phyloP scores from a whole-genome alignment of 2,888 invertebrate genomes.

The Acanthosepion lycidas region DNA sequence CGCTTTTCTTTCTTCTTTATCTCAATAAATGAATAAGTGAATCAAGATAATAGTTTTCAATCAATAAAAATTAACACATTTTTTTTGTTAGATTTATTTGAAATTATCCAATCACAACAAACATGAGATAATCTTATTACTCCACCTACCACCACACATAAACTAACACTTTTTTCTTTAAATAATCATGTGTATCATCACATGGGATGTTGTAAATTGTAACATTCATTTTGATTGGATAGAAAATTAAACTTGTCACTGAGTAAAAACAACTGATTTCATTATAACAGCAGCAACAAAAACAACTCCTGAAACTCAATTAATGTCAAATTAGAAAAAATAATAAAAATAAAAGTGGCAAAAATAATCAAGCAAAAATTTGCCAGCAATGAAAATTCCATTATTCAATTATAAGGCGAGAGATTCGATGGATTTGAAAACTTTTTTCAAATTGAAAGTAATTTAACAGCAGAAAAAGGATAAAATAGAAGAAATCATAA shows the following conservation, averaged over 20 bases:
- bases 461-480: background rate
- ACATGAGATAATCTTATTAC: background rate
- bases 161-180: background rate
- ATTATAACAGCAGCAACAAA: background rate
- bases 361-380: slow-evolving; percentile 6
- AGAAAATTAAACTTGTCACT: background rate
- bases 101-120: background rate
- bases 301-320: background rate
- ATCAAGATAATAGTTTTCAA: background rate
- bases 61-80: background rate
- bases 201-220: background rate
- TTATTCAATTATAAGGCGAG: slow-evolving; percentile 33
- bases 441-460: background rate
- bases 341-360: background rate
- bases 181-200: slow-evolving; percentile 8
- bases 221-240: background rate
- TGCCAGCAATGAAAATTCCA: slow-evolving; percentile 22
- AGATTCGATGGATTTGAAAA: background rate
- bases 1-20: too few species aligned
- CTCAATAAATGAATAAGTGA: too few species aligned
- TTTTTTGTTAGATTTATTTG: background rate
- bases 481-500: background rate
- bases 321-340: background rate
- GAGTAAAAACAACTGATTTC: slow-evolving; percentile 13
- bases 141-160: background rate